These are phyloP conservation scores for Ormyrus nitidulus DNA, from an alignment of 2,888 invertebrate genomes.

Conservation along the genomic window DNA sequence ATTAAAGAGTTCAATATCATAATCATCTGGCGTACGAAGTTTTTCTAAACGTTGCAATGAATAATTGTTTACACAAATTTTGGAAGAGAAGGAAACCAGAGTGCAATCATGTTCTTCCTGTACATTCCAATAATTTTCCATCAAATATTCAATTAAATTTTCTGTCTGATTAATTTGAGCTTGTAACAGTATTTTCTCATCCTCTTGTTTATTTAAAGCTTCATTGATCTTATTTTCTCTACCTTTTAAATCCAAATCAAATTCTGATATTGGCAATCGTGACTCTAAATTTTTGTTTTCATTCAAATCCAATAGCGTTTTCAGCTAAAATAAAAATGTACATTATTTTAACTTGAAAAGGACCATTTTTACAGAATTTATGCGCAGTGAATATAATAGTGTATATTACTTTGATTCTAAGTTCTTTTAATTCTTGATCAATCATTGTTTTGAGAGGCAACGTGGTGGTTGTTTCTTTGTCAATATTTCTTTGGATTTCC, in stretches of 20 bases:
- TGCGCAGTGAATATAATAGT: no score
- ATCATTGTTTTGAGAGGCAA: conserved; percentile 68
- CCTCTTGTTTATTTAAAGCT: conserved; percentile 76
- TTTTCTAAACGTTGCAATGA: conserved; percentile 68
- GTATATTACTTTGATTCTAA: conserved; percentile 36
- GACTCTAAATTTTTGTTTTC: conserved; percentile 77
- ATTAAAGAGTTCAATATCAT: conserved; percentile 52
- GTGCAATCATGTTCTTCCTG: conserved; percentile 76
- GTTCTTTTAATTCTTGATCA: conserved; percentile 67
- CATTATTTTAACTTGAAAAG: background rate
- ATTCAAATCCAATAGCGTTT: conserved; percentile 77
- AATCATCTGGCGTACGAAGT: conserved; percentile 36
- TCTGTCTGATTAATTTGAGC: conserved; percentile 78
- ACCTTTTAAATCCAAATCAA: conserved; percentile 79
- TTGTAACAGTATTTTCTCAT: conserved; percentile 76
- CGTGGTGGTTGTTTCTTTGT: conserved; percentile 62
- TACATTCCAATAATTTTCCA: conserved; percentile 78
- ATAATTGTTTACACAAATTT: conserved; percentile 78
- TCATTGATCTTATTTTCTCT: conserved; percentile 73
- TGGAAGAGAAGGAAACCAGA: conserved; percentile 73
- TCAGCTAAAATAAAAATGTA: conserved; percentile 60
- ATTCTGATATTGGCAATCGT: conserved; percentile 79
- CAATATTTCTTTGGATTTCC: conserved; percentile 50
- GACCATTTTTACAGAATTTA: background rate
- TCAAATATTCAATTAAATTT: conserved; percentile 78